Evolutionary conservation across 2,797 vertebrate species (phyloP), one percentile per base, ranked within the genome.

Genomic region (Cetoscarus ocellatus): DNA sequence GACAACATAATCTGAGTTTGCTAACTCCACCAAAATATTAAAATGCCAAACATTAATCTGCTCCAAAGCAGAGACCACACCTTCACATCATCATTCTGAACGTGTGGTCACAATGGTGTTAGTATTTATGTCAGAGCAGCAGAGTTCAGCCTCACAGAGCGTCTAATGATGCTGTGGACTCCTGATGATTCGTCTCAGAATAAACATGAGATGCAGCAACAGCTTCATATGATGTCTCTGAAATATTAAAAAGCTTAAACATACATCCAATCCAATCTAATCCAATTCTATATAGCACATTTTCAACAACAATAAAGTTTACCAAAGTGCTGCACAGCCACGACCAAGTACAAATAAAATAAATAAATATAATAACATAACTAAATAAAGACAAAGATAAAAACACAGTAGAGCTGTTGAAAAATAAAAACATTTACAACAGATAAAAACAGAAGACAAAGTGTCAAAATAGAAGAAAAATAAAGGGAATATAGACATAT

Each of bases 151-250:
- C 59, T 49, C 59, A 61, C 10, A 19, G 59, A 61, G 45, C 10
- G 17, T 13, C 47, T 49, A 61, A 61, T 49, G 59, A 50, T 47
- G 59, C 36, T 2, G 35, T 4, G 10, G n/a, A 61, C 35, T 18
- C 15, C 13, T 61, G 17, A 38, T 39, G 58, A 61, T 61, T 61
- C 36, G 36, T 61, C 35, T 10, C 1, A 13, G 17, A 6, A 17
- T 8, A 34, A 51, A 43, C 19, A 14, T 17, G 50, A 44, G 38
- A 62, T 17, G 14, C 10, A 52, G 39, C 10, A 65, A 15, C n/a
- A 65, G 11, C 62, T 54, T 34, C 36, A 51, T n/a, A 8, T n/a
- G 44, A 45, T 53, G 50, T 12, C 49, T 63, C 5, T 43, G 18
- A 35, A 34, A 62, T 15, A 3, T 34, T 44, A 44, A 44, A 44